Percentiles rank a stretch among this genome's conserved stretches.
phyloP scores from a whole-genome alignment of 2,797 vertebrate species.

The Coregonus ussuriensis region DNA sequence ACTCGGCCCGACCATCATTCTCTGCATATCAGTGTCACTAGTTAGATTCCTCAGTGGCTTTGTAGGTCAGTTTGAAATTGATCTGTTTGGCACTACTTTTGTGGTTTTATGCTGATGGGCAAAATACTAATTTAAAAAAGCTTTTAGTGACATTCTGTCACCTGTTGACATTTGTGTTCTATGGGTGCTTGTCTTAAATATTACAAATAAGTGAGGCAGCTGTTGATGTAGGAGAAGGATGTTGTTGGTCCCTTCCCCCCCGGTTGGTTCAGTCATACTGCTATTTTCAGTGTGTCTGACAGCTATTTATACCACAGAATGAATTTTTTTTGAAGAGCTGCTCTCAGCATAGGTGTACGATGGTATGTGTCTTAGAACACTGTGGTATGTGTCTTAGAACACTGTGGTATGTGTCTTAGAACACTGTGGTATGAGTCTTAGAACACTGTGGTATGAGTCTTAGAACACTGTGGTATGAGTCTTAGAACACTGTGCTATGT shows the following conservation, averaged over 20 bases:
- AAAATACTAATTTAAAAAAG: neutral
- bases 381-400: conserved; percentile 49
- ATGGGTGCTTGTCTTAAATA: neutral
- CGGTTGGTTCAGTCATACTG: conserved; percentile 27
- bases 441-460: conserved; percentile 47
- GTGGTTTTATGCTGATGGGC: neutral
- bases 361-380: conserved; percentile 45
- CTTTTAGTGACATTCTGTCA: neutral
- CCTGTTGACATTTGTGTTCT: neutral
- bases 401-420: conserved; percentile 49
- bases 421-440: conserved; percentile 49
- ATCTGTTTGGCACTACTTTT: neutral
- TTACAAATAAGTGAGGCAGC: conserved; percentile 9
- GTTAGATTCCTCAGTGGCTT: neutral
- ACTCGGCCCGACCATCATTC: neutral
- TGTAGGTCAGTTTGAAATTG: neutral
- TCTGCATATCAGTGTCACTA: neutral
- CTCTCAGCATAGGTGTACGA: conserved; percentile 45
- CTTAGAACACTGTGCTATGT: conserved; percentile 38
- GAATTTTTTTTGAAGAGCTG: conserved; percentile 52
- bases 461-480: conserved; percentile 44
- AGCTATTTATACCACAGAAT: conserved; percentile 60
- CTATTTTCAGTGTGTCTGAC: conserved; percentile 48
- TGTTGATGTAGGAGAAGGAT: conserved; percentile 22
- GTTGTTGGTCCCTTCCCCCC: conserved; percentile 32